Percentiles rank a stretch among this genome's conserved stretches.
phyloP scores from a whole-genome alignment of 2,113 vertebrate genomes.

The Orycteropus afer region DNA sequence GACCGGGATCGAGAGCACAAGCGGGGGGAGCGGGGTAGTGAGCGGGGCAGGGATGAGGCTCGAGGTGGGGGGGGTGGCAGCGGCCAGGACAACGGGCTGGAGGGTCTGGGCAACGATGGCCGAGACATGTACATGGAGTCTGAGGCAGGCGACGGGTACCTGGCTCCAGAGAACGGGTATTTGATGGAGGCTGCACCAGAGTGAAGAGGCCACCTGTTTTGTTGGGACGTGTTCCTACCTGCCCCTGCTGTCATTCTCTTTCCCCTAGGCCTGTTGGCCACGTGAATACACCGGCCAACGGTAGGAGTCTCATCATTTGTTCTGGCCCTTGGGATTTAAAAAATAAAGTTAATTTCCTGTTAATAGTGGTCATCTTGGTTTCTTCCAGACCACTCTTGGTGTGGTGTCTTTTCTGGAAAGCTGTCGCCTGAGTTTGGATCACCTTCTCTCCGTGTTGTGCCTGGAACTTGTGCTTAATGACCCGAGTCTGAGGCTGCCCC shows the following conservation, averaged over 20 bases:
- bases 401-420: not conserved
- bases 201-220: conserved; percentile 77
- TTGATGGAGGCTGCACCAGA: conserved; percentile 90
- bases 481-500: not conserved
- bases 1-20: conserved; percentile 88
- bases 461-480: not conserved
- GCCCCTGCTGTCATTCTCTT: conserved; percentile 23
- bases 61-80: conserved; percentile 77
- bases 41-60: conserved; percentile 83
- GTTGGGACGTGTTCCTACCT: conserved; percentile 55
- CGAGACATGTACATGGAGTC: conserved; percentile 92
- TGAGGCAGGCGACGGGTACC: conserved; percentile 90
- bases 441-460: not conserved
- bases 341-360: conserved; percentile 82
- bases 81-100: conserved; percentile 84
- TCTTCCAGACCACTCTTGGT: not conserved
- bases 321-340: conserved; percentile 69
- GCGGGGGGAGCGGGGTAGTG: conserved; percentile 82
- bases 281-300: conserved; percentile 39
- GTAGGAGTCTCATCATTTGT: conserved; percentile 61
- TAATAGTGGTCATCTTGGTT: conserved; percentile 11
- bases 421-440: not conserved
- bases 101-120: conserved; percentile 87
- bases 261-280: conserved; percentile 2
- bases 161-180: conserved; percentile 94